These are phyloP conservation scores for Mechanitis messenoides DNA, from an alignment of 2,888 invertebrate genomes.

Conservation along the genomic window DNA sequence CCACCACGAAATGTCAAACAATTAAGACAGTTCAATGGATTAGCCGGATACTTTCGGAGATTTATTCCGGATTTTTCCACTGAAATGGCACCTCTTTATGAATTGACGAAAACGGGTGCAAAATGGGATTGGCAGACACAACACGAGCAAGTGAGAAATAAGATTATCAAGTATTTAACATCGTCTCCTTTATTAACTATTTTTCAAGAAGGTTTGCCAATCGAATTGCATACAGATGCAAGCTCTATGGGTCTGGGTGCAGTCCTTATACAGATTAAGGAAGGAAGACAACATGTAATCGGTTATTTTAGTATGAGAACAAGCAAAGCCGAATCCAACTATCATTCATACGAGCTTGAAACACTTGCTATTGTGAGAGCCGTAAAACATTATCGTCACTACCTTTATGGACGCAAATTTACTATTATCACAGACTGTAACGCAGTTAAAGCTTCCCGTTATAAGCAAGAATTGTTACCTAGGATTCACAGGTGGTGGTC, in stretches of 20 bases:
- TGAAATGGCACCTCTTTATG: conserved; percentile 21
- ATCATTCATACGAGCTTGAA: conserved; percentile 32
- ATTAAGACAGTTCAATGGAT: conserved; percentile 29
- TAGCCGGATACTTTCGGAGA: conserved; percentile 24
- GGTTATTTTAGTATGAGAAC: conserved; percentile 25
- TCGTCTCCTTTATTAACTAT: conserved; percentile 21
- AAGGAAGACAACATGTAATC: conserved; percentile 14
- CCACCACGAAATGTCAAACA: conserved; percentile 32
- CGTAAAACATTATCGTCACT: too few relatives aligned
- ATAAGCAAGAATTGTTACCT: conserved; percentile 34
- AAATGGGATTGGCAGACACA: conserved; percentile 19
- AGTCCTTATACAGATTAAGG: conserved; percentile 15
- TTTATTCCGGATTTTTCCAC: conserved; percentile 23
- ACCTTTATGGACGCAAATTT: too few relatives aligned
- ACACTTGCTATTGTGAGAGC: too few relatives aligned
- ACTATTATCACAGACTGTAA: too few relatives aligned
- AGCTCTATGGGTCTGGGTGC: conserved; percentile 29
- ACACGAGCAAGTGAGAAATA: conserved; percentile 14
- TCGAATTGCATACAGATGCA: conserved; percentile 28
- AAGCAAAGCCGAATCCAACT: conserved; percentile 25
- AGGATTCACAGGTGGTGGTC: conserved; percentile 27
- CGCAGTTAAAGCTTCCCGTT: too few relatives aligned
- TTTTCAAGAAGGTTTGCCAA: conserved; percentile 11
- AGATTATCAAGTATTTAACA: conserved; percentile 26
- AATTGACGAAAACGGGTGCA: conserved; percentile 17